Evolutionary conservation across 1,140 invertebrate genomes (phyloP), one percentile per base, ranked within the genome.

Genomic region (Caligus rogercresseyi): DNA sequence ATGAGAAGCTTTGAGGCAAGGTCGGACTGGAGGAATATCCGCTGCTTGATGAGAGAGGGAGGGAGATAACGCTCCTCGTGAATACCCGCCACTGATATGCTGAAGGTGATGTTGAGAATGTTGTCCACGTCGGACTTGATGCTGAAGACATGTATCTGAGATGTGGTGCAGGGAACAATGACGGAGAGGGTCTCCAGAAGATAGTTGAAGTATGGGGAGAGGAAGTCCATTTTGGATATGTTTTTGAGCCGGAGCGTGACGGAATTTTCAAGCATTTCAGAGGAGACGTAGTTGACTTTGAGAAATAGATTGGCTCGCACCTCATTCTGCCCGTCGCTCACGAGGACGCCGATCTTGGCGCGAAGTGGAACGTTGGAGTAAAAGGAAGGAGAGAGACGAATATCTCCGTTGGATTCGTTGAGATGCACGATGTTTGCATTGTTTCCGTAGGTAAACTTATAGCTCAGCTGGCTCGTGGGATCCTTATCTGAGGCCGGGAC

Each of bases 321-420:
- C 74, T 89, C 87, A 73, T 94, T 93, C 1, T 89, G 80, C 0
- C 89, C 89, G 74, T 94, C 90, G 80, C 84, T 83, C 0, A 98
- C 93, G 21, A 87, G 88, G 13, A 97, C 83, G 74, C 94, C 87
- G 83, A 97, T 91, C 0, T 83, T 86, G 2, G 91, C 92, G 26
- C 89, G 78, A 70, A 93, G 86, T 0, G 91, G 87, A 4, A 98
- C 89, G 74, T 98, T 96, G 2, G 93, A 96, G 71, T 96, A 93
- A 1, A 98, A 75, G 67, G 90, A 86, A 0, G 90, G 87, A 19
- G 89, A 92, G 0, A 98, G 74, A 7, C 80, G 85, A 55, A 98
- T 80, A 25, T 87, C 82, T 1, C 94, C 93, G 0, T 83, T 82
- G 0, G 82, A 83, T 68, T 82, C 79, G 71, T 97, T 90, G 16